Conservation (phyloP, 2,888 invertebrate genomes). For the Lymantria dispar region DNA sequence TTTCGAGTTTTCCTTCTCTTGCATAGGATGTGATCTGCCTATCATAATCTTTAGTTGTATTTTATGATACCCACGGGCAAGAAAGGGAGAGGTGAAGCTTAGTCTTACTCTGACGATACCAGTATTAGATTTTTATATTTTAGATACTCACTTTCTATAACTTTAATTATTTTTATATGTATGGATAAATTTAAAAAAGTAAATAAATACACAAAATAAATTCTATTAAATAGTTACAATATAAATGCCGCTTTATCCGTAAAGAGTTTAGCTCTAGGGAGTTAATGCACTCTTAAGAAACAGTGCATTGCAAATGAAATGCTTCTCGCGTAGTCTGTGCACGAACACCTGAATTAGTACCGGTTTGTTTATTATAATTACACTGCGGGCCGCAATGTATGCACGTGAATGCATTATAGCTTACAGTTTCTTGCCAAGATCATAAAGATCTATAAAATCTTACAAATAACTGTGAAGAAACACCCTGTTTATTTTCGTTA, state of each 20-base stretch:
- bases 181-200: too few species aligned
- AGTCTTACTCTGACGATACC: too few species aligned
- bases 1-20: too few species aligned
- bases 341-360: slow-evolving; percentile 69
- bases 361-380: slow-evolving; percentile 48
- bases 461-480: too few species aligned
- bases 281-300: slow-evolving; percentile 40
- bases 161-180: too few species aligned
- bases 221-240: slow-evolving; percentile 8
- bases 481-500: too few species aligned
- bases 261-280: slow-evolving; percentile 21
- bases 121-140: too few species aligned
- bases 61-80: too few species aligned
- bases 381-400: slow-evolving; percentile 21
- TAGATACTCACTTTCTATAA: too few species aligned
- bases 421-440: slow-evolving; percentile 6
- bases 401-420: slow-evolving; percentile 1
- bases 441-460: background rate
- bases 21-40: too few species aligned
- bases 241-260: slow-evolving; percentile 10
- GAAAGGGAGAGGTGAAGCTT: too few species aligned
- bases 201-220: background rate
- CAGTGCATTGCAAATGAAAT: slow-evolving; percentile 50
- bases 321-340: slow-evolving; percentile 53
- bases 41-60: too few species aligned